Evolutionary conservation across 2,888 invertebrate genomes (phyloP), one percentile per base, ranked within the genome.

Genomic region (Drosophila suboccidentalis): DNA sequence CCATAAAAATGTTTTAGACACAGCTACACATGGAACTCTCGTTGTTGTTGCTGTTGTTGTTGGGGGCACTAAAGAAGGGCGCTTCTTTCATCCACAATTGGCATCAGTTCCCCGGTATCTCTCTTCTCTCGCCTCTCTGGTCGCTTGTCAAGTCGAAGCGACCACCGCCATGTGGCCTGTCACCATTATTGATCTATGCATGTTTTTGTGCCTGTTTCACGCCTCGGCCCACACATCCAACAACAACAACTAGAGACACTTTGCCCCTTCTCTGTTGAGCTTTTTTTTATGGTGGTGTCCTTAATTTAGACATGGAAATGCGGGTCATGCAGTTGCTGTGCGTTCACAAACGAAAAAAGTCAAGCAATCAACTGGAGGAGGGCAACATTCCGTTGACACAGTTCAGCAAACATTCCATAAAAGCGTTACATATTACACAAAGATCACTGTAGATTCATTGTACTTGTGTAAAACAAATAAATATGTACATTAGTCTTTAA

Each of bases 231-330:
- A 83, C 84, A 79, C 83, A 77, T 58, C 55, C 51, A 44, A 44
- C 44, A 44, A 57, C 54, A 44, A 44, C 44, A 44, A 55, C 32
- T 13, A 19, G 9, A 57, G 58, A 41, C 61, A 49, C 51, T 32
- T 46, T 71, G 63, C 60, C 76, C 75, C 69, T 63, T 69, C 54
- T 39, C 54, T 41, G 47, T 19, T 62, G 78, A 87, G 83, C 88
- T 85, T 83, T 71, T 71, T 76, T 77, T 84, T 80, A 80, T 86
- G 87, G 75, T 58, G 86, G 83, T 86, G 86, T 86, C 86, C 86
- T 86, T 86, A 86, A 86, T 86, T 88, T 84, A 76, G 80, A 84
- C 74, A 74, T 84, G 70, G 57, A 82, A 88, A 86, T 86, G 86
- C 88, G 86, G 88, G 86, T 86, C 84, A 86, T 47, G 70, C 66